Percentiles rank a stretch among this genome's conserved stretches.
These are phyloP conservation scores for Fistularia commersonii DNA, from an alignment of 2,797 vertebrate species.

Conservation along the genomic window DNA sequence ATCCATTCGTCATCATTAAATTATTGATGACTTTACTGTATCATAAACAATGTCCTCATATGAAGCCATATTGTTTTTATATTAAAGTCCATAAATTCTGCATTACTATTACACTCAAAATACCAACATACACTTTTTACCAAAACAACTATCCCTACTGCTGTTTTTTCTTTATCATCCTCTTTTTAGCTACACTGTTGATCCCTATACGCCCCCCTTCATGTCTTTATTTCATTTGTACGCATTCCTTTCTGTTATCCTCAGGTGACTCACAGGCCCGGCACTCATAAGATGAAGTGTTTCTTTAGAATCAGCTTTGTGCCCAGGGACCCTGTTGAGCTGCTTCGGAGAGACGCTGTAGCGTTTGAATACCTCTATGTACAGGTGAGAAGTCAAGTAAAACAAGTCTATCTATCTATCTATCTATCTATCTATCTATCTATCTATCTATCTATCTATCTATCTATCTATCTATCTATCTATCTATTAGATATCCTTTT, in stretches of 20 bases:
- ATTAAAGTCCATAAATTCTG: no score
- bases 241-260: background rate
- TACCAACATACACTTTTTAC: background rate
- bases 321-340: conserved; percentile 94
- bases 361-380: conserved; percentile 96
- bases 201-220: background rate
- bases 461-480: no score
- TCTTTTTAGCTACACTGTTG: no score
- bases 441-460: no score
- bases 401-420: no score
- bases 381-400: conserved; percentile 42
- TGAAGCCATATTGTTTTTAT: no score
- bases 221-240: background rate
- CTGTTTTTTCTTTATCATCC: background rate
- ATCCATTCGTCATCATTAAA: no score
- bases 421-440: no score
- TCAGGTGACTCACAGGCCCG: conserved; percentile 93
- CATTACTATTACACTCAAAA: background rate
- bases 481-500: no score
- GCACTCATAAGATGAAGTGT: conserved; percentile 96
- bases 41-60: no score
- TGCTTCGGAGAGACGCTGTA: conserved; percentile 89
- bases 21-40: no score
- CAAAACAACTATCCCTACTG: no score
- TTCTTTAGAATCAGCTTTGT: conserved; percentile 96